Evolutionary conservation across 2,888 invertebrate genomes (phyloP).

Genomic region (Anoplius nigerrimus): DNA sequence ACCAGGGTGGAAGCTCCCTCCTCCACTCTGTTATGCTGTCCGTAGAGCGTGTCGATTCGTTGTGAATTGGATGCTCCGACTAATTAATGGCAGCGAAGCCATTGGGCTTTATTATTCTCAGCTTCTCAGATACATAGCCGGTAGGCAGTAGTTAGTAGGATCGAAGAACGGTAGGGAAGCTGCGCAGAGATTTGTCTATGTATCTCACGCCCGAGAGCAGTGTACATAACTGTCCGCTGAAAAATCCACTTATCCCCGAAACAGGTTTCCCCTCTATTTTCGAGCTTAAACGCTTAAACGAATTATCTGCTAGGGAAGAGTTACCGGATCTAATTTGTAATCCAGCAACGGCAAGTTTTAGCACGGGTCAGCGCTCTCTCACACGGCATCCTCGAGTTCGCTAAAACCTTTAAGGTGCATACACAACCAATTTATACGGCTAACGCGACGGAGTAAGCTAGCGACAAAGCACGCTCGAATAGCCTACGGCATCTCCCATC

Average conservation of each 20-base stretch:
- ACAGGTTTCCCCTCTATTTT: conserved; percentile 23
- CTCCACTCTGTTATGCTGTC: too few relatives aligned
- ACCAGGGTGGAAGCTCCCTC: too few relatives aligned
- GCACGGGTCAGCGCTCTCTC: conserved; percentile 14
- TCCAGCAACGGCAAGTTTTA: conserved; percentile 18
- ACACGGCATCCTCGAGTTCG: conserved; percentile 24
- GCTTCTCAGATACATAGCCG: too few relatives aligned
- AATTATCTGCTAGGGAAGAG: conserved; percentile 37
- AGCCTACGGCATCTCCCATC: too few relatives aligned
- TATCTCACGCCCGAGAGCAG: background rate
- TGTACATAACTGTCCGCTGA: conserved; percentile 18
- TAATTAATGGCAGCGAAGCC: too few relatives aligned
- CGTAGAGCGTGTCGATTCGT: too few relatives aligned
- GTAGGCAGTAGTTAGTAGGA: too few relatives aligned
- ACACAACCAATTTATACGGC: conserved; percentile 24
- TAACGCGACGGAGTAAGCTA: conserved; percentile 2
- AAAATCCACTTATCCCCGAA: conserved; percentile 26
- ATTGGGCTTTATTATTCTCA: too few relatives aligned
- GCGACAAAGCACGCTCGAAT: too few relatives aligned
- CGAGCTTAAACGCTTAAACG: conserved; percentile 35
- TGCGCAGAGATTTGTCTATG: background rate
- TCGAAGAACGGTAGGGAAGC: background rate
- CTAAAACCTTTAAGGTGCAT: conserved; percentile 31
- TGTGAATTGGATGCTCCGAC: too few relatives aligned
- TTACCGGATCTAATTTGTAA: conserved; percentile 40